Percentiles rank a stretch among this genome's conserved stretches.
These are phyloP conservation scores for Rhagophthalmus giganteus DNA, from an alignment of 2,888 invertebrate genomes.

Conservation along the genomic window DNA sequence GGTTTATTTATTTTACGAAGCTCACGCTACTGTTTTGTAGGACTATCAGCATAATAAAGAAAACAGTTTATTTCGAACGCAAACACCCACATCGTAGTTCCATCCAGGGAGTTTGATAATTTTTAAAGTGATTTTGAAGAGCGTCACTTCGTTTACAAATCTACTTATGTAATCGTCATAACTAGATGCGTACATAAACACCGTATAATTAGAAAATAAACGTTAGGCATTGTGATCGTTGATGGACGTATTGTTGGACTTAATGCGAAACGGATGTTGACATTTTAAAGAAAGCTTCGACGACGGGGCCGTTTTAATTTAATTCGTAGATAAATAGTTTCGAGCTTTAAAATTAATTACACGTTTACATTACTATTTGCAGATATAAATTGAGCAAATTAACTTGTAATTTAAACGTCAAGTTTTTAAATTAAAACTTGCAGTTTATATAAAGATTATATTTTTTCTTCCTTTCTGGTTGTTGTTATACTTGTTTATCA, in stretches of 20 bases:
- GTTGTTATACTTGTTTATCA: constrained; percentile 13
- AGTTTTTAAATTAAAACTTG: constrained; percentile 20
- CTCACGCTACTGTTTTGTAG: constrained; percentile 25
- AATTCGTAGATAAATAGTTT: constrained; percentile 21
- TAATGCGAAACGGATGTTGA: constrained; percentile 23
- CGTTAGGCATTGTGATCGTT: constrained; percentile 3
- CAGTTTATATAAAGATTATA: constrained; percentile 5
- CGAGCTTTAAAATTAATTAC: constrained; percentile 25
- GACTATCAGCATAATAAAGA: constrained; percentile 25
- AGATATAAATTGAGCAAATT: constrained; percentile 37
- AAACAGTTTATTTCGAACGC: constrained; percentile 23
- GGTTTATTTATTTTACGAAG: constrained; percentile 26
- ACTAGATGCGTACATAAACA: constrained; percentile 8
- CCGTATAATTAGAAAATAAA: constrained; percentile 13
- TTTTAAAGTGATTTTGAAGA: constrained; percentile 13
- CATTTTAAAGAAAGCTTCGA: constrained; percentile 16
- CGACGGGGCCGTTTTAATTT: constrained; percentile 16
- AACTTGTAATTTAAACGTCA: constrained; percentile 36
- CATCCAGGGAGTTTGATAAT: constrained; percentile 8
- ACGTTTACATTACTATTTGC: constrained; percentile 26
- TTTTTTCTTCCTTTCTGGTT: constrained; percentile 11
- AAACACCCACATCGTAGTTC: constrained; percentile 15
- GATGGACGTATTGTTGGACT: constrained; percentile 1
- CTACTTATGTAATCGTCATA: constrained; percentile 4
- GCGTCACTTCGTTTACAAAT: constrained; percentile 1